These are phyloP conservation scores for Sphaerophoria rueppellii DNA, from an alignment of 2,888 invertebrate genomes.

Conservation along the genomic window DNA sequence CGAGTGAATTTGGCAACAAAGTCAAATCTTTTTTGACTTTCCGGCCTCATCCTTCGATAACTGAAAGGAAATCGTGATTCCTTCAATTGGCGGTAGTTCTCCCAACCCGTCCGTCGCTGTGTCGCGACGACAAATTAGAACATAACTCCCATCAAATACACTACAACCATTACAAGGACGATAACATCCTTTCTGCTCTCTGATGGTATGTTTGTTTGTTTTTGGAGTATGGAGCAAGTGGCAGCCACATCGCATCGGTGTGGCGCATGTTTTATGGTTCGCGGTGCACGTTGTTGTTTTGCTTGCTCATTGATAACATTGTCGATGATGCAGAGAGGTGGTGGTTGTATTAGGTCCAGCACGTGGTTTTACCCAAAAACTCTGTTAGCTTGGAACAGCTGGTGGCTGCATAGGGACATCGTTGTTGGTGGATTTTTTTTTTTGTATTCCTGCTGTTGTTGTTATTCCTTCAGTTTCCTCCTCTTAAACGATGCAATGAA, in stretches of 20 bases:
- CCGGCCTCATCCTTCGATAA: slow-evolving; percentile 41
- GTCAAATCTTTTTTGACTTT: slow-evolving; percentile 56
- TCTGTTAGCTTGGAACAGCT: slow-evolving; percentile 56
- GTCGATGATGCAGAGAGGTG: slow-evolving; percentile 27
- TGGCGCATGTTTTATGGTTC: slow-evolving; percentile 73
- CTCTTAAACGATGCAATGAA: slow-evolving; percentile 59
- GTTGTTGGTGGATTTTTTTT: slow-evolving; percentile 36
- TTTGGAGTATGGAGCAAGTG: slow-evolving; percentile 30
- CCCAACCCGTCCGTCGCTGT: slow-evolving; percentile 9
- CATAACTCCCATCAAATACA: slow-evolving; percentile 13
- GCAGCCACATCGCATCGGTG: slow-evolving; percentile 61
- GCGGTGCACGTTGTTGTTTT: slow-evolving; percentile 71
- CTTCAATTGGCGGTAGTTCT: slow-evolving; percentile 40
- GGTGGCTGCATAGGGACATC: slow-evolving; percentile 56
- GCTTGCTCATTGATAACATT: slow-evolving; percentile 60
- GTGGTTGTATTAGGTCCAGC: slow-evolving; percentile 53
- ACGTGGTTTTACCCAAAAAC: slow-evolving; percentile 60
- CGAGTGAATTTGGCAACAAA: slow-evolving; percentile 50
- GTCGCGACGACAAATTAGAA: slow-evolving; percentile 58
- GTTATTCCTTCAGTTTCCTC: slow-evolving; percentile 13
- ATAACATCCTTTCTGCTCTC: slow-evolving; percentile 55
- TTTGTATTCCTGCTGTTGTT: slow-evolving; percentile 24
- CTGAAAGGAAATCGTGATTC: slow-evolving; percentile 7
- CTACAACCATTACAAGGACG: slow-evolving; percentile 24
- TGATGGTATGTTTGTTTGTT: slow-evolving; percentile 10